Base-by-base conservation (phyloP, 64 coral and sea anemone species). In the Cladopsammia gracilis region DNA sequence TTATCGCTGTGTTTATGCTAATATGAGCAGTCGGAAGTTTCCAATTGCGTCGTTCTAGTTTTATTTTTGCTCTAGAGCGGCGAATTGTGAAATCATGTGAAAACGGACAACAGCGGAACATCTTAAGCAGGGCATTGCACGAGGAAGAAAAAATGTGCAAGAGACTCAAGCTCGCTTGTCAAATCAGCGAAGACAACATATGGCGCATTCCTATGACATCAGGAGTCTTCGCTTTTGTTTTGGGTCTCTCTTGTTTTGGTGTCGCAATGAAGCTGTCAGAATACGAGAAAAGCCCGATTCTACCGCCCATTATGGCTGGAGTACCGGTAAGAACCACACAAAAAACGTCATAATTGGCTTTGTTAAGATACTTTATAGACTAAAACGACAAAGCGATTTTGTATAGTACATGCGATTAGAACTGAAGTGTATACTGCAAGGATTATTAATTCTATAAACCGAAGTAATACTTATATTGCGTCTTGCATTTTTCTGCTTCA, bases 231-330 rank as follows among this genome's bases (percentile, higher is more conserved):
- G 46, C 73, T 7, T 62, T 85, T n/a, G 4, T 86, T 19, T 69
- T 92, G 42, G 90, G 90, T 18, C 26, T 83, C 10, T 48, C 67
- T 6, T 75, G 80, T 66, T 92, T 85, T 77, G 90, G 90, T 50
- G 73, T 76, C 49, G 90, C 67, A 25, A 76, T 92, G 53, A 92
- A 92, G 14, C 60, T 92, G 18, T 65, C 61, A 22, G 90, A 92
- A 57, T 92, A 74, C 46, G 46, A 82, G 57, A 50, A 92, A 44
- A 85, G 78, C 16, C 68, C 70, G 0, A 83, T 61, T 66, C 9
- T 92, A 25, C 82, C 90, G 7, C 90, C 90, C 7, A 34, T 86
- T 34, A 18, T 92, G 4, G 54, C 81, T 48, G 90, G 69, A 26
- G 46, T 84, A 46, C 90, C 90, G 69, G 90, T 92, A 62, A 86